Conservation (phyloP, 2,113 vertebrate genomes). For the Charadrius vociferus region DNA sequence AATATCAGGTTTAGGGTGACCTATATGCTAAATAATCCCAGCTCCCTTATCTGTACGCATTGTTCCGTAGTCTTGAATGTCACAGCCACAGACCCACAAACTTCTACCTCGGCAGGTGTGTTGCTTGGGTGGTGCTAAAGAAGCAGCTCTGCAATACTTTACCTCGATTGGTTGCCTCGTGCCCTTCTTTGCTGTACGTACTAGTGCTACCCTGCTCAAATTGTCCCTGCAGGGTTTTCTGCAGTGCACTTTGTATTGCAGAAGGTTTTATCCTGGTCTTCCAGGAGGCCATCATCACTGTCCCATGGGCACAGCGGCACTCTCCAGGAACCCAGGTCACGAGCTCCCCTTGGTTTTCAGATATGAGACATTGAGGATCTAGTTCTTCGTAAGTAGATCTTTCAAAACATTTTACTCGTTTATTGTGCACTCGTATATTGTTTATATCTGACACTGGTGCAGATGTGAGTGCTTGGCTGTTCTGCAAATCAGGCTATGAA, state of each 20-base stretch:
- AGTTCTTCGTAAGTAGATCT: background rate
- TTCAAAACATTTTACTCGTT: background rate
- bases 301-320: background rate
- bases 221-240: background rate
- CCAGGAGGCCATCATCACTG: background rate
- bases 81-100: background rate
- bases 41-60: background rate
- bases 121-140: background rate
- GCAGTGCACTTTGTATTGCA: fast-evolving
- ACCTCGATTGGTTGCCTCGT: background rate
- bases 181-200: background rate
- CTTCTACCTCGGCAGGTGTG: background rate
- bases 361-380: background rate
- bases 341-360: background rate
- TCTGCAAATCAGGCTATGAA: background rate
- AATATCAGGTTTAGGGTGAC: background rate
- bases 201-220: background rate
- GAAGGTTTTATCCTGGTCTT: background rate
- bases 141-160: background rate
- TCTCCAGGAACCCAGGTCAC: background rate
- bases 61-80: background rate
- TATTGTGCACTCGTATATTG: too few relatives aligned
- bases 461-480: background rate
- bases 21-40: background rate
- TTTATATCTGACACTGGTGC: fast-evolving